A percentile compares a stretch with the other conserved stretches of the same genome.
These are phyloP conservation scores for Philypnodon macrostomus DNA, from an alignment of 2,797 vertebrate genomes.

Conservation along the genomic window DNA sequence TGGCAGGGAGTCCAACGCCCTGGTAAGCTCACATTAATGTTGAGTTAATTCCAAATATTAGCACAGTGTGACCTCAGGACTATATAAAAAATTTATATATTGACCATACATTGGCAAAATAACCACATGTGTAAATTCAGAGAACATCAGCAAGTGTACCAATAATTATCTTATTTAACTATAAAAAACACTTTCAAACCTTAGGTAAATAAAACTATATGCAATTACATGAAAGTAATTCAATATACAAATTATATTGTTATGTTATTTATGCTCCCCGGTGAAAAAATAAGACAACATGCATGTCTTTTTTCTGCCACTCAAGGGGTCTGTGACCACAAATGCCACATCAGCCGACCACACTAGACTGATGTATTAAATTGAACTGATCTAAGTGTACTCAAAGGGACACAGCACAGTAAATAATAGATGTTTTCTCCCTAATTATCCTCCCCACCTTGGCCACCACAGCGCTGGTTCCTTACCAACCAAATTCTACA, in stretches of 20 bases:
- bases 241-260: no score
- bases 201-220: no score
- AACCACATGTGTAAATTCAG: background rate
- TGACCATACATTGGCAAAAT: no score
- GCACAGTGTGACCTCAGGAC: conserved; percentile 18
- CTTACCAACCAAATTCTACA: conserved; percentile 35
- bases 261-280: no score
- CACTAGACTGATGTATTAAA: conserved; percentile 43
- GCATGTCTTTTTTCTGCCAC: background rate
- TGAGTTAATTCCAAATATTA: conserved; percentile 27
- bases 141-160: no score
- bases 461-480: conserved; percentile 45
- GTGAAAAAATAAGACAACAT: no score
- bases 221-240: no score
- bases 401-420: conserved; percentile 52
- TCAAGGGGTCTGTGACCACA: background rate
- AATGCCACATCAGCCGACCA: background rate
- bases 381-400: conserved; percentile 44
- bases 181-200: background rate
- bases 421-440: conserved; percentile 71
- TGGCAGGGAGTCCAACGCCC: conserved; percentile 39
- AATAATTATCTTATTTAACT: no score
- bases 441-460: conserved; percentile 63
- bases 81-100: background rate
- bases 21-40: conserved; percentile 25